A percentile compares a stretch with the other conserved stretches of the same genome.
Evolutionary conservation across 2,888 invertebrate genomes (phyloP).

Genomic region (Ethmia dodecea): DNA sequence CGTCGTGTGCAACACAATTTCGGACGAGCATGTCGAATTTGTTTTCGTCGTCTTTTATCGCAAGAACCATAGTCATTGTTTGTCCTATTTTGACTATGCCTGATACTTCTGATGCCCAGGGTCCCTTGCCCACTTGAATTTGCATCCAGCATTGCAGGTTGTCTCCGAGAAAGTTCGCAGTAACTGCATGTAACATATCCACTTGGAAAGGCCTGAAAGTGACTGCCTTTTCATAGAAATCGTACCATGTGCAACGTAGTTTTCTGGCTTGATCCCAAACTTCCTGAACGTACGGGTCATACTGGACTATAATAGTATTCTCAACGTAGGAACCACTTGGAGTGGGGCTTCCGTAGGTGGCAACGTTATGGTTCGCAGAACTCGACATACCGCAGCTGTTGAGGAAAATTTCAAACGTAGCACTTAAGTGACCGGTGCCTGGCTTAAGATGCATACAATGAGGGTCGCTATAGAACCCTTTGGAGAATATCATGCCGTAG

Average conservation of each 20-base stretch:
- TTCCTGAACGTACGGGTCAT: slow-evolving; percentile 96
- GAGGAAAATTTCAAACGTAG: slow-evolving; percentile 95
- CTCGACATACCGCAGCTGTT: slow-evolving; percentile 96
- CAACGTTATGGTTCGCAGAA: slow-evolving; percentile 92
- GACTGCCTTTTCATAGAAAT: slow-evolving; percentile 96
- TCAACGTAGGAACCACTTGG: slow-evolving; percentile 96
- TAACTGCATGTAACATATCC: slow-evolving; percentile 96
- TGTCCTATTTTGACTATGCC: slow-evolving; percentile 97
- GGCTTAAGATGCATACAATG: slow-evolving; percentile 95
- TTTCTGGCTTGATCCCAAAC: slow-evolving; percentile 97
- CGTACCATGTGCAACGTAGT: slow-evolving; percentile 96
- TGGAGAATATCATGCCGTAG: slow-evolving; percentile 97
- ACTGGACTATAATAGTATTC: slow-evolving; percentile 96
- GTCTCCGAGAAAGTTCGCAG: slow-evolving; percentile 96
- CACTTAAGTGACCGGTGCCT: slow-evolving; percentile 92
- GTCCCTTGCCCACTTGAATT: slow-evolving; percentile 96
- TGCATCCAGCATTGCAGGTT: slow-evolving; percentile 99
- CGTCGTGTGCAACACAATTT: slow-evolving; percentile 96
- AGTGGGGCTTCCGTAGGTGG: slow-evolving; percentile 90
- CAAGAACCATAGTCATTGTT: slow-evolving; percentile 97
- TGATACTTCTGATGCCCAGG: slow-evolving; percentile 97
- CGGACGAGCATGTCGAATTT: slow-evolving; percentile 97
- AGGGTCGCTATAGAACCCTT: slow-evolving; percentile 94
- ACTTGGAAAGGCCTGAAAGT: slow-evolving; percentile 97
- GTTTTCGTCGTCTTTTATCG: slow-evolving; percentile 96